Conservation (phyloP, 2,797 vertebrate genomes). For the Otolemur crassicaudatus region DNA sequence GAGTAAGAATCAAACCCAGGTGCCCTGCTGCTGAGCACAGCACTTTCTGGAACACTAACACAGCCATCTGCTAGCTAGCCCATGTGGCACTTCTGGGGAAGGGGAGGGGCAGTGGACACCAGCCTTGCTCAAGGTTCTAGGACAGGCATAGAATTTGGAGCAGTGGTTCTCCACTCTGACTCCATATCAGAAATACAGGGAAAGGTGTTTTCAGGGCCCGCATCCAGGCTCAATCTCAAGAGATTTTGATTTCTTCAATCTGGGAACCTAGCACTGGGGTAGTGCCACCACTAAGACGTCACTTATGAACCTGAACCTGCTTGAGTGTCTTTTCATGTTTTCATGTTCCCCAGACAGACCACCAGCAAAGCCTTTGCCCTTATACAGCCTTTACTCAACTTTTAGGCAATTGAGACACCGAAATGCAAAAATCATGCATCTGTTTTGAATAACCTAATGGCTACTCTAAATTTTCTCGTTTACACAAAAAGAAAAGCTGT, state of each 20-base stretch:
- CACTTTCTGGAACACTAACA: neutral
- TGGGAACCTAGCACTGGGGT: neutral
- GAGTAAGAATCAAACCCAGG: neutral
- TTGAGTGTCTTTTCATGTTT: neutral
- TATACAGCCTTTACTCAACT: neutral
- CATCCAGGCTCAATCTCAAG: neutral
- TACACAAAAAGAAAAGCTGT: neutral
- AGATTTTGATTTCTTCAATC: neutral
- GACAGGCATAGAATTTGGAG: too few relatives aligned
- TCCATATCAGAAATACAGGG: neutral
- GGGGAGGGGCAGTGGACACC: too few relatives aligned
- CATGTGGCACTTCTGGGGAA: fast-evolving
- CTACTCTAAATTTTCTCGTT: neutral
- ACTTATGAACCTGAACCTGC: neutral
- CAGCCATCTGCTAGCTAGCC: fast-evolving
- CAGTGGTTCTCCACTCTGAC: neutral
- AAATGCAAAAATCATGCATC: too few relatives aligned
- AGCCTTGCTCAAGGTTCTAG: neutral
- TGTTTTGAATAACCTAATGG: neutral
- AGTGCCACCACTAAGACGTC: too few relatives aligned
- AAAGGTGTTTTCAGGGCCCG: neutral
- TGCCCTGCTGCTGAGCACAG: too few relatives aligned
- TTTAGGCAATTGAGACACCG: neutral
- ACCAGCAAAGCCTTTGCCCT: neutral
- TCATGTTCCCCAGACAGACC: neutral